Evolutionary conservation across 2,113 vertebrate genomes (phyloP).

Genomic region (Gopherus evgoodei): DNA sequence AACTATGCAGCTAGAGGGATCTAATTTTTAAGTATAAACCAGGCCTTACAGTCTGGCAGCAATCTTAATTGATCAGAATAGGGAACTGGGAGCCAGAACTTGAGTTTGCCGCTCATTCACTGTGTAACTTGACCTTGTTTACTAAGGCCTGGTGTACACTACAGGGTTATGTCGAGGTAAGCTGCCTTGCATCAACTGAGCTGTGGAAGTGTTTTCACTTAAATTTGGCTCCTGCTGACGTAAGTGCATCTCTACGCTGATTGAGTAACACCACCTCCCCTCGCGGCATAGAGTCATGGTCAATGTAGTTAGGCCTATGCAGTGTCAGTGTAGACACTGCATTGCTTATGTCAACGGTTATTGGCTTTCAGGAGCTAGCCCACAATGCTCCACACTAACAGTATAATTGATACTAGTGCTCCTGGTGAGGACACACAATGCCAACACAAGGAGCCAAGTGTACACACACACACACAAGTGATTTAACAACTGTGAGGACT

Average conservation of each 20-base stretch:
- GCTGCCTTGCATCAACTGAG: neutral
- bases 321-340: neutral
- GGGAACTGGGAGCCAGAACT: neutral
- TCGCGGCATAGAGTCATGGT: neutral
- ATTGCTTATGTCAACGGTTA: neutral
- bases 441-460: neutral
- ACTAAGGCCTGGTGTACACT: neutral
- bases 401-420: neutral
- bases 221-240: neutral
- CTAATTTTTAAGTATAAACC: neutral
- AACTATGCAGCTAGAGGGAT: neutral
- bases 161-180: neutral
- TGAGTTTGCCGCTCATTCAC: neutral
- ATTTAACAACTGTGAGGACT: neutral
- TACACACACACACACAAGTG: neutral
- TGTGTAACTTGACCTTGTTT: accelerated
- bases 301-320: neutral
- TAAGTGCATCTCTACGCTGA: neutral
- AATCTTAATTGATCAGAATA: accelerated
- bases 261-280: neutral
- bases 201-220: neutral
- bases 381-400: neutral
- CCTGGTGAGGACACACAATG: neutral
- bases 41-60: neutral
- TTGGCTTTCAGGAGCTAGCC: neutral